phyloP scores from a whole-genome alignment of 2,888 invertebrate genomes.

The Polylopha cassiicola region DNA sequence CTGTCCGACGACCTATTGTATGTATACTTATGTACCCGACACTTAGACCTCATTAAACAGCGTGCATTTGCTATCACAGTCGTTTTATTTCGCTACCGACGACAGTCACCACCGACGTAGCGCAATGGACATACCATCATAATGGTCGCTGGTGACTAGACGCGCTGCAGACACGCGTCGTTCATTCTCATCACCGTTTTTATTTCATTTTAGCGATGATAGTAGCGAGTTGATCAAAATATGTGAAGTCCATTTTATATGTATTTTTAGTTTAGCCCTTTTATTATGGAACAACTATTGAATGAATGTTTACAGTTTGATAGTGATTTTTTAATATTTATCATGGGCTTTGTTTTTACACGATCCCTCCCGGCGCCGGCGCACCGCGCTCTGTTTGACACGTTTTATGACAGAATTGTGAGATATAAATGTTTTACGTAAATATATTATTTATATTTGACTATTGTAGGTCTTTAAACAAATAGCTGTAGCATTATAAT shows the following conservation, averaged over 20 bases:
- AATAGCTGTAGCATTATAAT: conserved; percentile 39
- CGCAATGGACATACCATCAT: conserved; percentile 68
- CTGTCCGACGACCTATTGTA: conserved; percentile 40
- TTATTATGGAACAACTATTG: conserved; percentile 33
- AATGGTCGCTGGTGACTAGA: conserved; percentile 41
- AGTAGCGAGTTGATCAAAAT: conserved; percentile 47
- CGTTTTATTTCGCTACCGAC: conserved; percentile 61
- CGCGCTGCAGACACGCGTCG: conserved; percentile 29
- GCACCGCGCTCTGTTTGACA: conserved; percentile 1
- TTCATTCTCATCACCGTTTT: conserved; percentile 24
- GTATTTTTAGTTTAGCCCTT: conserved; percentile 34
- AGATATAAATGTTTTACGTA: conserved; percentile 33
- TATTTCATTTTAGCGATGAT: conserved; percentile 23
- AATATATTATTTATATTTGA: conserved; percentile 25
- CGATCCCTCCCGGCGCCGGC: conserved; percentile 3
- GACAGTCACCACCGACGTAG: conserved; percentile 37
- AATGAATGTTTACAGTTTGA: conserved; percentile 38
- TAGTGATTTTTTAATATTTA: conserved; percentile 35
- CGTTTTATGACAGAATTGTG: conserved; percentile 56
- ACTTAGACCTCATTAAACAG: conserved; percentile 69
- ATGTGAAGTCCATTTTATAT: conserved; percentile 42
- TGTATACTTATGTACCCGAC: conserved; percentile 55
- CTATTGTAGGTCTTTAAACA: conserved; percentile 34
- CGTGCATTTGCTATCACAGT: conserved; percentile 60
- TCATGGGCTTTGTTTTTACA: conserved; percentile 24